Evolutionary conservation across 2,797 vertebrate genomes (phyloP), one percentile per base, ranked within the genome.

Genomic region (Gobionotothen gibberifrons): DNA sequence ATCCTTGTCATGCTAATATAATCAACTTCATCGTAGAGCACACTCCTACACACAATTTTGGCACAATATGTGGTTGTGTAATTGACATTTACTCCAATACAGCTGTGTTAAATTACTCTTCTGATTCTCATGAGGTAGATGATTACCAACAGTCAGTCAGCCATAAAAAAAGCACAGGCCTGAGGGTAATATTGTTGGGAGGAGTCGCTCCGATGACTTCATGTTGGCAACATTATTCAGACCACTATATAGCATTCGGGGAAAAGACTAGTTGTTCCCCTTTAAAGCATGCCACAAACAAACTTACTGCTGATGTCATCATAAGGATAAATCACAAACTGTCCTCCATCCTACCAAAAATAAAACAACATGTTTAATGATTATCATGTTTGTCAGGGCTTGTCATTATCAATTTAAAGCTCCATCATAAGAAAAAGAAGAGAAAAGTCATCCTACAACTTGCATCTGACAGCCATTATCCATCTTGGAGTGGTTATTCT

Each of bases 71-170:
- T 11, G 42, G 68, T 85, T 82, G 68, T 74, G 74, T 86, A 90
- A 90, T 85, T 85, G 82, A 87, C 84, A 69, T 90, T 90, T 81
- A 81, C 85, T 87, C 87, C 81, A 88, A 85, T 77, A 74, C 89
- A 93, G 86, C 91, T 93, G 88, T 65, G 51, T 83, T 87, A 84
- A 86, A 91, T 93, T 88, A 91, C 74, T 84, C 62, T 79, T 72
- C 71, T 74, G 79, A 91, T 86, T 92, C 87, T 87, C 75, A 48
- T 59, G 85, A 84, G 79, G 75, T 73, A 82, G 85, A 90, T 91
- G 90, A 90, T 93, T 89, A 83, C 59, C 8, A 90, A 84, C 84
- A 92, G 80, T 84, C 82, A 73, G 89, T 71, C 80, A 74, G 85
- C 78, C 82, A 82, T 87, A 59, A 85, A 84, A 4, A 89, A 85